Conservation (phyloP, 2,888 invertebrate genomes). For the Macropis europaea region DNA sequence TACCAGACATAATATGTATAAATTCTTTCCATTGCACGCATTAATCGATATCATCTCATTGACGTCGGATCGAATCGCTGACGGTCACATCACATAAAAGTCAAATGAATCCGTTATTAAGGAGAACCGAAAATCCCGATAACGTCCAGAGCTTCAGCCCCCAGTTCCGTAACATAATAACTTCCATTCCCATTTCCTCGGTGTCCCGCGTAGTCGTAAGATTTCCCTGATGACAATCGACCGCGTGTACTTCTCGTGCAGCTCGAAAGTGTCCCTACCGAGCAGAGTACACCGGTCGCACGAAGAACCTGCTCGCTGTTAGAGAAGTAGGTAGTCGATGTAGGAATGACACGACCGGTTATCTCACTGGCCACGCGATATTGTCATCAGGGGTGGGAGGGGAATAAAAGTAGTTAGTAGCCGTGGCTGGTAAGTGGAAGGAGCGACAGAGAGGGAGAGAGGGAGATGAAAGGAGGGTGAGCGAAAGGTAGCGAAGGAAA, state of each 20-base stretch:
- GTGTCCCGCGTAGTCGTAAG: conserved; percentile 50
- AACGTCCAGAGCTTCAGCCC: conserved; percentile 32
- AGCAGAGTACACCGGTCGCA: conserved; percentile 45
- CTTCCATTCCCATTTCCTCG: conserved; percentile 56
- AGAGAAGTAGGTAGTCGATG: conserved; percentile 77
- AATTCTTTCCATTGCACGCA: no score
- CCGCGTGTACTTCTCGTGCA: conserved; percentile 57
- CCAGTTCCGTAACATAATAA: conserved; percentile 56
- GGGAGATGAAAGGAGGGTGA: conserved; percentile 20
- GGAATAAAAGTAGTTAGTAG: conserved; percentile 68
- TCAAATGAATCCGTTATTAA: conserved; percentile 46
- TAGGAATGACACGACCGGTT: conserved; percentile 79
- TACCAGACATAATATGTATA: no score
- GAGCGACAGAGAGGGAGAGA: conserved; percentile 46
- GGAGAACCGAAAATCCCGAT: conserved; percentile 43
- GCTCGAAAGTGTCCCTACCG: conserved; percentile 58
- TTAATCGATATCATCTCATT: no score
- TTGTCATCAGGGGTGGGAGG: conserved; percentile 77
- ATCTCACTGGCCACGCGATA: conserved; percentile 80
- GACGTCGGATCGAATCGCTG: background rate
- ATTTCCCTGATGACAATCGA: conserved; percentile 63
- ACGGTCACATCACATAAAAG: conserved; percentile 29
- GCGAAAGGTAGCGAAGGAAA: conserved; percentile 56
- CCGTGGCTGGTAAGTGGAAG: conserved; percentile 8
- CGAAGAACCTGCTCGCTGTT: conserved; percentile 41